These are phyloP conservation scores for Cylindroiulus punctatus DNA, from an alignment of 2,888 invertebrate species.

Conservation along the genomic window DNA sequence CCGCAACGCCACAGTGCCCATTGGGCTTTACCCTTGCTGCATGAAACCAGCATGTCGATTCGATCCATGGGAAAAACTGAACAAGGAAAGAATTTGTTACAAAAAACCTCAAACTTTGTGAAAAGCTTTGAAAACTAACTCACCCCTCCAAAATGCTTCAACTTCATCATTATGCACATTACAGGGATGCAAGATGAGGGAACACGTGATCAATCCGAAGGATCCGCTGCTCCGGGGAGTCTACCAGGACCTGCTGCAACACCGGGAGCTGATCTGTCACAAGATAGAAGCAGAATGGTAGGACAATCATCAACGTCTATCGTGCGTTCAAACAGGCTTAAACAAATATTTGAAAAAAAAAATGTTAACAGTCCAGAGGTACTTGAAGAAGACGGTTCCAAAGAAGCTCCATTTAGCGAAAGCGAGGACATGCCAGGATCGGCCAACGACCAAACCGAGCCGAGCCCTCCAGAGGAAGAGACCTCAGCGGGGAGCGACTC, in stretches of 20 bases:
- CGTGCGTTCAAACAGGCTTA: too few relatives aligned
- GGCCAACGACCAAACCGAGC: not conserved
- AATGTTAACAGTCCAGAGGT: not conserved
- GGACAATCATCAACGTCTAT: too few relatives aligned
- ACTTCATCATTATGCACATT: not conserved
- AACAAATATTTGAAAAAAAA: too few relatives aligned
- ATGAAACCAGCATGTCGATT: slow-evolving; percentile 43
- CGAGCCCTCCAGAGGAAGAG: not conserved
- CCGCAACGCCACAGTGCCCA: slow-evolving; percentile 6
- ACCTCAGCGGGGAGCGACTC: slow-evolving; percentile 5
- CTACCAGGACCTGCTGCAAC: slow-evolving; percentile 31
- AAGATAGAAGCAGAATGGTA: slow-evolving; percentile 22
- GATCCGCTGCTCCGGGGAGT: not conserved
- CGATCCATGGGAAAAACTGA: slow-evolving; percentile 52
- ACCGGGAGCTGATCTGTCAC: slow-evolving; percentile 49
- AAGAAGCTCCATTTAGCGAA: not conserved
- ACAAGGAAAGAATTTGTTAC: slow-evolving; percentile 16
- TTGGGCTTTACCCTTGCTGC: slow-evolving; percentile 53
- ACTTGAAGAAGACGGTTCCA: not conserved
- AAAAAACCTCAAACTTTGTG: not conserved
- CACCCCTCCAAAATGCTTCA: too few relatives aligned
- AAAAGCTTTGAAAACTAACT: not conserved
- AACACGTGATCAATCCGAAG: slow-evolving; percentile 49
- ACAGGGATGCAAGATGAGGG: slow-evolving; percentile 53
- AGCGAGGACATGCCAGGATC: not conserved